Evolutionary conservation across 2,113 vertebrate species (phyloP).

Genomic region (Petroica traversi): DNA sequence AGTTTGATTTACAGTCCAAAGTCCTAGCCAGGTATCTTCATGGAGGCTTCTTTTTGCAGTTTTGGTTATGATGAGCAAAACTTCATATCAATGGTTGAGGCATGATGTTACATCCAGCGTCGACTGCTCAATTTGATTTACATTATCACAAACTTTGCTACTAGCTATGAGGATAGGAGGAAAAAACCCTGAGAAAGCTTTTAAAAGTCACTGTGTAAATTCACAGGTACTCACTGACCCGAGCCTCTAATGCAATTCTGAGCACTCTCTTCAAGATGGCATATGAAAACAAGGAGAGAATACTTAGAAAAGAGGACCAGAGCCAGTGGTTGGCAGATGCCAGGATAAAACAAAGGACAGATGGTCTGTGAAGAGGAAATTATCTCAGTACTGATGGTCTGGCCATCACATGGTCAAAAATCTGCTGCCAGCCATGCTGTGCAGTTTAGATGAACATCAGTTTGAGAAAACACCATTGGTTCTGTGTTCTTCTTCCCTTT

Average conservation of each 20-base stretch:
- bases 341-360: not conserved
- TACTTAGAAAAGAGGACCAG: not conserved
- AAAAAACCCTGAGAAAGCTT: not conserved
- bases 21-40: too few relatives aligned
- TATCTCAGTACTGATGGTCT: not conserved
- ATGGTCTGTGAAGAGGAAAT: not conserved
- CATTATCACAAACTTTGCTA: not conserved
- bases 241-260: not conserved
- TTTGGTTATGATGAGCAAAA: too few relatives aligned
- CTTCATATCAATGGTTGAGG: too few relatives aligned
- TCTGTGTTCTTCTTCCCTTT: not conserved
- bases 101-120: not conserved
- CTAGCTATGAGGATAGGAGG: not conserved
- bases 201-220: not conserved
- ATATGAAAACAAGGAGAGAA: not conserved
- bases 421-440: too few relatives aligned
- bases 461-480: rapidly evolving
- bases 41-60: too few relatives aligned
- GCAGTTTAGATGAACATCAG: not conserved
- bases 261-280: not conserved
- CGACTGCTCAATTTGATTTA: not conserved
- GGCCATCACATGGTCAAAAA: not conserved
- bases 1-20: too few relatives aligned
- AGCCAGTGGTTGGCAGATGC: not conserved
- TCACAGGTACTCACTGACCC: not conserved